Conservation (phyloP, 2,113 vertebrate genomes). For the Lepidothrix coronata region DNA sequence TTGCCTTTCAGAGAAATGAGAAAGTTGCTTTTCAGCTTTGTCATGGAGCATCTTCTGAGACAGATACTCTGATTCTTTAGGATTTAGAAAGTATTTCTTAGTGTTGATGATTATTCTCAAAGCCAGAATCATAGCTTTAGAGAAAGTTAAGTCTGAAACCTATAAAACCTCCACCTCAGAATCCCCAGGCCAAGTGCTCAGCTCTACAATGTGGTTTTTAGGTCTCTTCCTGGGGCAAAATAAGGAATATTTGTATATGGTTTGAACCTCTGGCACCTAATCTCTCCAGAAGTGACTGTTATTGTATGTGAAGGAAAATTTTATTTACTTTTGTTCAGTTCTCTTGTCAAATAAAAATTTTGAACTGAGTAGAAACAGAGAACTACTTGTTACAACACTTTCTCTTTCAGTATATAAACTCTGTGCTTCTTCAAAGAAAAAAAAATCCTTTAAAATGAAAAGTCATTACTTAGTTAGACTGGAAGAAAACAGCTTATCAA, state of each 20-base stretch:
- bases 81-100: neutral
- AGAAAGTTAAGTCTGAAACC: neutral
- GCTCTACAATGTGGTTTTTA: neutral
- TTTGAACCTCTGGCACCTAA: neutral
- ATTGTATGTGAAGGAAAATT: neutral
- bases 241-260: neutral
- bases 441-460: neutral
- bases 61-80: neutral
- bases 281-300: neutral
- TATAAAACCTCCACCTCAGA: neutral
- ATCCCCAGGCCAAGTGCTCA: neutral
- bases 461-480: neutral
- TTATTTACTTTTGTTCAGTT: neutral
- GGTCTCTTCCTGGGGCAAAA: neutral
- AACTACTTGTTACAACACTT: neutral
- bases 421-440: neutral
- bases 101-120: neutral
- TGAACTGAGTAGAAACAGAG: neutral
- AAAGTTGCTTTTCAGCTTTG: neutral
- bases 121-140: neutral
- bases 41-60: neutral
- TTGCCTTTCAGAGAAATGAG: neutral
- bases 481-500: neutral
- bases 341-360: neutral
- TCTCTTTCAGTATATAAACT: neutral